These are phyloP conservation scores for Turritopsis dohrnii DNA, from an alignment of 30 jellyfish, hydroid and myxozoan species.

Conservation along the genomic window DNA sequence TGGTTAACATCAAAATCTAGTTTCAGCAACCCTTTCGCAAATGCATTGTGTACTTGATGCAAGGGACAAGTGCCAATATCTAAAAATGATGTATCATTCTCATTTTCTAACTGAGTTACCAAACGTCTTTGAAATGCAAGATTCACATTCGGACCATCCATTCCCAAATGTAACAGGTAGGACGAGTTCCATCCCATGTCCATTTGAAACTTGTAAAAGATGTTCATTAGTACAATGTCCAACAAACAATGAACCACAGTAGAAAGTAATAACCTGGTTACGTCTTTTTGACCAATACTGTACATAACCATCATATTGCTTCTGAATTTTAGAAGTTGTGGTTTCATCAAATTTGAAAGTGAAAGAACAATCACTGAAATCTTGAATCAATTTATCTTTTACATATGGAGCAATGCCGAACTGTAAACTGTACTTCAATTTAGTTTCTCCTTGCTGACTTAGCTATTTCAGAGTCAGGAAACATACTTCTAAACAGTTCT, in stretches of 20 bases:
- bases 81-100: constrained; percentile 2
- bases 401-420: too few species aligned
- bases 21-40: too few species aligned
- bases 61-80: constrained; percentile 6
- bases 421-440: too few species aligned
- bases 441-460: constrained; percentile 13
- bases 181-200: constrained; percentile 16
- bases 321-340: too few species aligned
- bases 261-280: background rate
- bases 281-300: too few species aligned
- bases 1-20: too few species aligned
- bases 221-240: constrained; percentile 5
- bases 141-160: too few species aligned
- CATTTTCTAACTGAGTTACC: constrained; percentile 5
- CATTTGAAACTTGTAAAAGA: background rate
- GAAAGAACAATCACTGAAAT: too few species aligned
- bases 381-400: too few species aligned
- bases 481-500: constrained; percentile 4
- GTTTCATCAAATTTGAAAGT: too few species aligned
- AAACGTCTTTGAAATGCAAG: constrained; percentile 10
- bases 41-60: constrained; percentile 5
- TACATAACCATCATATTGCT: background rate
- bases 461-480: constrained; percentile 9
- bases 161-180: background rate
- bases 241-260: background rate